Evolutionary conservation across 2,113 vertebrate genomes (phyloP).

Genomic region (Lucifuga dentata): DNA sequence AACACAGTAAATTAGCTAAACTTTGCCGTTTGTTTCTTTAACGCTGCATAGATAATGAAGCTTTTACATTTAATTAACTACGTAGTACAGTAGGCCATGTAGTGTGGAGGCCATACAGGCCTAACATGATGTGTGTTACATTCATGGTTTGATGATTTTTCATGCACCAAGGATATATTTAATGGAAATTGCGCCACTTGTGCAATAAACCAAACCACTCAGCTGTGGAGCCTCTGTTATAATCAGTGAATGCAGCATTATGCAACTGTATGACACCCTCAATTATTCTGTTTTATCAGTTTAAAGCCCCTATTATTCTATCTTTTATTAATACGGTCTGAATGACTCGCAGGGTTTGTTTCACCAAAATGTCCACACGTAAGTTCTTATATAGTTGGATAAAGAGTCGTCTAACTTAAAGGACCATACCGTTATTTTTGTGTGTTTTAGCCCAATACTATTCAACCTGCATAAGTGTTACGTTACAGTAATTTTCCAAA

Average conservation of each 20-base stretch:
- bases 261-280: constrained; percentile 56
- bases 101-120: constrained; percentile 44
- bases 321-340: constrained; percentile 16
- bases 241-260: constrained; percentile 57
- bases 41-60: not conserved
- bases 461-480: no score
- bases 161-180: constrained; percentile 31
- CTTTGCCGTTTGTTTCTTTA: not conserved
- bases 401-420: constrained; percentile 12
- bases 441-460: no score
- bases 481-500: no score
- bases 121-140: constrained; percentile 24
- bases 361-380: constrained; percentile 1
- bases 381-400: constrained; percentile 17
- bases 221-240: constrained; percentile 28
- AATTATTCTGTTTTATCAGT: constrained; percentile 38
- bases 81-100: constrained; percentile 18
- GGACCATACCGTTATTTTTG: no score
- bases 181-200: constrained; percentile 56
- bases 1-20: not conserved
- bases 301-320: constrained; percentile 31
- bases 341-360: constrained; percentile 18
- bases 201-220: constrained; percentile 49
- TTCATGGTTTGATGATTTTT: constrained; percentile 33
- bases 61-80: constrained; percentile 31